phyloP scores from a whole-genome alignment of 1,140 invertebrate species.

The Neodiprion fabricii region DNA sequence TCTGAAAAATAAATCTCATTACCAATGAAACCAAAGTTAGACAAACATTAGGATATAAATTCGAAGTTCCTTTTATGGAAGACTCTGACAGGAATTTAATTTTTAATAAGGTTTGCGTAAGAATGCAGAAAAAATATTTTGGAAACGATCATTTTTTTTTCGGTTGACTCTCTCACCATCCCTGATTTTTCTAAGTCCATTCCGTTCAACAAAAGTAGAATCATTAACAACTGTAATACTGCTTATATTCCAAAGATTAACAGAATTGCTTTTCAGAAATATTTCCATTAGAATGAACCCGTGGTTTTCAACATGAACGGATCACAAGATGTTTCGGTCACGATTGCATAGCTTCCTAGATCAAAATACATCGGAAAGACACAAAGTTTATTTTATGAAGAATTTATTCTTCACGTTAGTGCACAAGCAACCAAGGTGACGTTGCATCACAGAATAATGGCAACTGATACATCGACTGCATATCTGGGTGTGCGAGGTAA shows the following conservation, averaged over 20 bases:
- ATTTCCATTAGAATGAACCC: neutral
- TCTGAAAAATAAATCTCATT: conserved; percentile 20
- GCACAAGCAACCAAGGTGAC: neutral
- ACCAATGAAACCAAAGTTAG: conserved; percentile 16
- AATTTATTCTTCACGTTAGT: neutral
- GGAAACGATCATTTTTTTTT: neutral
- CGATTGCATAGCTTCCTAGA: neutral
- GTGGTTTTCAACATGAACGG: conserved; percentile 13
- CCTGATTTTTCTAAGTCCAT: neutral
- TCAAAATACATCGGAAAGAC: conserved; percentile 20
- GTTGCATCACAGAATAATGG: no score
- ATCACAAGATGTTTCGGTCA: conserved; percentile 12
- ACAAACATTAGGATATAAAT: conserved; percentile 7
- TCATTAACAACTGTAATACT: neutral
- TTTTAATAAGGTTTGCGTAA: neutral
- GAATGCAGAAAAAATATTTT: neutral
- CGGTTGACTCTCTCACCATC: no score
- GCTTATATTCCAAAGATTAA: neutral
- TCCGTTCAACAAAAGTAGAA: neutral
- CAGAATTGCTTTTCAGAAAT: neutral
- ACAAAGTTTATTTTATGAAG: conserved; percentile 3
- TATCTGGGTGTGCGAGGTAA: no score
- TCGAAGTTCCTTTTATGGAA: conserved; percentile 16
- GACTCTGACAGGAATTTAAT: neutral
- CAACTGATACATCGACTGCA: no score